Conservation (phyloP, 2,113 vertebrate genomes). For the Eleginops maclovinus region DNA sequence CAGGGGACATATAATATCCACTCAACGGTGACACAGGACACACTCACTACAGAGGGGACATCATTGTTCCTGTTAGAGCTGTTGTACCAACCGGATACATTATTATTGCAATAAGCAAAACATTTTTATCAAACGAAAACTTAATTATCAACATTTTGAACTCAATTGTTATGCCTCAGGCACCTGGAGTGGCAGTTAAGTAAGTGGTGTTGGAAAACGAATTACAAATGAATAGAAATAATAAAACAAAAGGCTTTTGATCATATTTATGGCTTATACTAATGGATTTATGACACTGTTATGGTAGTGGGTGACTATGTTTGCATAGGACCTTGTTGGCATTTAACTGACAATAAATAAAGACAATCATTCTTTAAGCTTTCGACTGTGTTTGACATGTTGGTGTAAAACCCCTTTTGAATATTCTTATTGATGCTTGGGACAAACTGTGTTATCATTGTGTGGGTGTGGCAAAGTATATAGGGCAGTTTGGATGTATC, state of each 20-base stretch:
- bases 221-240: not conserved
- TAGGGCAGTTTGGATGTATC: not conserved
- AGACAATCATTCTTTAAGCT: not conserved
- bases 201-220: not conserved
- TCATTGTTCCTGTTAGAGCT: constrained; percentile 14
- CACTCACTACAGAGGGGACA: constrained; percentile 25
- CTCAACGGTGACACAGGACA: constrained; percentile 53
- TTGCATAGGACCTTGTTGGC: not conserved
- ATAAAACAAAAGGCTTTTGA: not conserved
- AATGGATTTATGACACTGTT: not conserved
- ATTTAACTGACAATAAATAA: not conserved
- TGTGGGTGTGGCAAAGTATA: not conserved
- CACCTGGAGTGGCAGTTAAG: not conserved
- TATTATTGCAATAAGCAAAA: constrained; percentile 4
- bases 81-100: constrained; percentile 4
- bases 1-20: constrained; percentile 60
- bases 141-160: not conserved
- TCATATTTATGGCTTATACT: not conserved
- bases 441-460: not conserved
- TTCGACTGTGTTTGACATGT: not conserved
- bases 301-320: not conserved
- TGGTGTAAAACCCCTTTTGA: not conserved
- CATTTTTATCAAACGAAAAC: not conserved
- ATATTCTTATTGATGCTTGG: not conserved
- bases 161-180: not conserved